Evolutionary conservation across 1,140 invertebrate genomes (phyloP).

Genomic region (Platyscapa corneri): DNA sequence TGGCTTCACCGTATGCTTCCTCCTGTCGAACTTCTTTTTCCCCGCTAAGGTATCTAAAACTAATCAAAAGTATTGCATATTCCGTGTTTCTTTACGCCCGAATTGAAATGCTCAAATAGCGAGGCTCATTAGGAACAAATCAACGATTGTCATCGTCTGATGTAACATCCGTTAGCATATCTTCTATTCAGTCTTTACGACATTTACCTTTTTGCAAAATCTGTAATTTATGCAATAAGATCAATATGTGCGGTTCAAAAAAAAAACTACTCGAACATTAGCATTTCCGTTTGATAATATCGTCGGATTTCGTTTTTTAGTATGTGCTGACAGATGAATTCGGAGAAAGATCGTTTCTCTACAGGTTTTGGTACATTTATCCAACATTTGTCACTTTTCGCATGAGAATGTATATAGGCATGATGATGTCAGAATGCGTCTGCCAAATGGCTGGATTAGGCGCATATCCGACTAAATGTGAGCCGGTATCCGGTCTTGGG

Average conservation of each 20-base stretch:
- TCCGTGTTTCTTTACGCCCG: too few species aligned
- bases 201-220: too few species aligned
- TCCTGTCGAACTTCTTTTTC: slow-evolving; percentile 81
- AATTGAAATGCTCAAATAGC: too few species aligned
- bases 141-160: too few species aligned
- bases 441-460: slow-evolving; percentile 93
- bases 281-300: too few species aligned
- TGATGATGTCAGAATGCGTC: slow-evolving; percentile 92
- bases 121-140: too few species aligned
- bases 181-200: too few species aligned
- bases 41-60: slow-evolving; percentile 80
- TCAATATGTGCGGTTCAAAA: too few species aligned
- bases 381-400: slow-evolving; percentile 91
- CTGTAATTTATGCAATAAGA: too few species aligned
- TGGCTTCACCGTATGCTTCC: slow-evolving; percentile 80
- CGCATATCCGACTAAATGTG: slow-evolving; percentile 85
- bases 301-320: slow-evolving; percentile 72
- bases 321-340: slow-evolving; percentile 83
- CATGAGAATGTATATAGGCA: slow-evolving; percentile 91
- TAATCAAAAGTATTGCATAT: background rate
- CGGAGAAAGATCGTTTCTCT: slow-evolving; percentile 80
- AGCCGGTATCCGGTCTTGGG: slow-evolving; percentile 86
- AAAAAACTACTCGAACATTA: too few species aligned
- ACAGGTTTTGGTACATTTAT: slow-evolving; percentile 89
- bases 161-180: too few species aligned